Evolutionary conservation across 2,888 invertebrate species (phyloP).

Genomic region (Frankliniella intonsa): DNA sequence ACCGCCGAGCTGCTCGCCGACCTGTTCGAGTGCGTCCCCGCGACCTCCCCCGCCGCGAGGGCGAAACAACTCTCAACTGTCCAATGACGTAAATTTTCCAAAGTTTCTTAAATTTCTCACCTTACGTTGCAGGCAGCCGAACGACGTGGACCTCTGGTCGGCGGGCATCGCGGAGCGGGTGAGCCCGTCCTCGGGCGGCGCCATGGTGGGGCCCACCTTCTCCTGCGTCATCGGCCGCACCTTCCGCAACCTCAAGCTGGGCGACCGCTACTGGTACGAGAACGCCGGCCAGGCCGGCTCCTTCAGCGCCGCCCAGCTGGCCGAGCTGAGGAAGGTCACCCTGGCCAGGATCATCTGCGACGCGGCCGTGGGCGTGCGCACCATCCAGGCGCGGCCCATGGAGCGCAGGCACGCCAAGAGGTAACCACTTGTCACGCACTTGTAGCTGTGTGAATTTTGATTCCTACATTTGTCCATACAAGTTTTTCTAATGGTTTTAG

Average conservation of each 20-base stretch:
- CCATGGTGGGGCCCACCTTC: constrained; percentile 51
- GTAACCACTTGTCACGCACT: constrained; percentile 3
- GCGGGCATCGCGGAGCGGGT: constrained; percentile 48
- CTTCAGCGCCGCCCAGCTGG: constrained; percentile 46
- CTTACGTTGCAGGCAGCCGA: constrained; percentile 41
- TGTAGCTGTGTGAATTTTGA: constrained; percentile 11
- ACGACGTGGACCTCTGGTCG: constrained; percentile 48
- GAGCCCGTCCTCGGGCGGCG: constrained; percentile 45
- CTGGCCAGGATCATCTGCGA: constrained; percentile 48
- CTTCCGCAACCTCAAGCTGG: constrained; percentile 47
- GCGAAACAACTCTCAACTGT: too few species aligned
- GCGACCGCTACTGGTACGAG: constrained; percentile 54
- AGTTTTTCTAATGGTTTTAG: not conserved
- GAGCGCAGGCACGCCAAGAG: constrained; percentile 37
- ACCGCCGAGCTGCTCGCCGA: constrained; percentile 44
- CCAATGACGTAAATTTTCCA: too few species aligned
- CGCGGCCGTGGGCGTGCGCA: constrained; percentile 47
- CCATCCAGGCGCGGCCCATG: constrained; percentile 48
- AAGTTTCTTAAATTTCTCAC: too few species aligned
- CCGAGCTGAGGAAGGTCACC: constrained; percentile 46
- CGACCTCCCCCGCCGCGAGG: too few species aligned
- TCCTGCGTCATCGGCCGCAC: constrained; percentile 50
- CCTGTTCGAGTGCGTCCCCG: constrained; percentile 35
- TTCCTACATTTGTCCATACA: not conserved
- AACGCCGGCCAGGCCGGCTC: constrained; percentile 47